Percentiles rank a stretch among this genome's conserved stretches.
phyloP scores from a whole-genome alignment of 2,888 invertebrate species.

The Ectropis crepuscularia region DNA sequence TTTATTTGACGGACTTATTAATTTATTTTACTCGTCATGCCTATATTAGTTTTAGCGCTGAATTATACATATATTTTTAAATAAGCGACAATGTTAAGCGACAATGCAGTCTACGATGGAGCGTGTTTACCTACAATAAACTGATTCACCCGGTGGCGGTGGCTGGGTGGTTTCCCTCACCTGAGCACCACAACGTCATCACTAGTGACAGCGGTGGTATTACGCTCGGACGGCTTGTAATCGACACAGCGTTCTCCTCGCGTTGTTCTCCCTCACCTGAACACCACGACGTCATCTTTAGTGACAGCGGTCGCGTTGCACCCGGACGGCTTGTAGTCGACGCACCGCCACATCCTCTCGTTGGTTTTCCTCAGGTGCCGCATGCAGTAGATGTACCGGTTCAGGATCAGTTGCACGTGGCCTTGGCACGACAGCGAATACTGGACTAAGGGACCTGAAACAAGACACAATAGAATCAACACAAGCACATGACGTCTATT shows the following conservation, averaged over 20 bases:
- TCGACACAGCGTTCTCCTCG: conserved; percentile 69
- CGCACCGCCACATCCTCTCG: conserved; percentile 68
- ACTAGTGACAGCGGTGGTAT: conserved; percentile 66
- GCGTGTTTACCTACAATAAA: too few relatives aligned
- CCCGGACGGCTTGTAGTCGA: conserved; percentile 62
- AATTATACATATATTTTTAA: too few relatives aligned
- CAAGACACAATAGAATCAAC: background rate
- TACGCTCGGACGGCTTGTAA: conserved; percentile 62
- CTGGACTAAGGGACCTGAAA: conserved; percentile 50
- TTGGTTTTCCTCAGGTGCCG: conserved; percentile 59
- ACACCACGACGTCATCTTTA: conserved; percentile 61
- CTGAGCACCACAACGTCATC: conserved; percentile 66
- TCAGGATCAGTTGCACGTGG: conserved; percentile 68
- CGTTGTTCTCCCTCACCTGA: conserved; percentile 62
- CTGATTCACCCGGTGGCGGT: too few relatives aligned
- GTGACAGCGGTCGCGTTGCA: conserved; percentile 71
- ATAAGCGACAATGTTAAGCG: too few relatives aligned
- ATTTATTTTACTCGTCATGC: too few relatives aligned
- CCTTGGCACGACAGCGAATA: conserved; percentile 73
- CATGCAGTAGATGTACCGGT: conserved; percentile 70
- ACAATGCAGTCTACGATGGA: too few relatives aligned
- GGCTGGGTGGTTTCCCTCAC: conserved; percentile 58
- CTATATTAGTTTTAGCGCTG: too few relatives aligned
- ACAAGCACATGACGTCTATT: too few relatives aligned
- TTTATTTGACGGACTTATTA: too few relatives aligned